phyloP scores from a whole-genome alignment of 2,888 invertebrate genomes.

The Metalampra italica region DNA sequence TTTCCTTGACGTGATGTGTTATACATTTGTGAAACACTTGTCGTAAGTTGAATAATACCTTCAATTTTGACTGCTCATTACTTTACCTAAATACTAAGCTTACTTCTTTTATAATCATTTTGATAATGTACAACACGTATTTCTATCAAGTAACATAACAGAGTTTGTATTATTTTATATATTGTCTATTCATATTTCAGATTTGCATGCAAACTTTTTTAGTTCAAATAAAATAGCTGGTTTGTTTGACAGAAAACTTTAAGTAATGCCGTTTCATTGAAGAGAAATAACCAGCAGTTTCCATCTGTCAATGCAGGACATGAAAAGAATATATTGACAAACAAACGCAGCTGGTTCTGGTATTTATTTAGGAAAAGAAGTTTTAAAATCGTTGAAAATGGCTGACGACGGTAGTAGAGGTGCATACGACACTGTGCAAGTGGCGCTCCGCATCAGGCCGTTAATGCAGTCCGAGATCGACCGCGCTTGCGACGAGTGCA shows the following conservation, averaged over 20 bases:
- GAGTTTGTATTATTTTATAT: too few species aligned
- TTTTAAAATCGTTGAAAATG: conserved; percentile 40
- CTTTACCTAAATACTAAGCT: too few species aligned
- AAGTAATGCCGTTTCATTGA: conserved; percentile 18
- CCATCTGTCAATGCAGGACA: conserved; percentile 13
- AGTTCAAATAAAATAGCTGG: conserved; percentile 3
- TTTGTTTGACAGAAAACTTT: conserved; percentile 7
- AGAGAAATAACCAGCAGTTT: conserved; percentile 22
- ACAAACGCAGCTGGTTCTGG: background rate
- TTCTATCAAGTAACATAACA: too few species aligned
- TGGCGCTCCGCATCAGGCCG: conserved; percentile 90
- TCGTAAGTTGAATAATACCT: too few species aligned
- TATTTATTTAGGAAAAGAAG: conserved; percentile 4
- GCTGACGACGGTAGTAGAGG: conserved; percentile 51
- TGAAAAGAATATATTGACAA: conserved; percentile 11
- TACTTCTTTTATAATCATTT: too few species aligned
- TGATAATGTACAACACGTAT: too few species aligned
- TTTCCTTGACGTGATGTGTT: too few species aligned
- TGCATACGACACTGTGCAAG: conserved; percentile 81
- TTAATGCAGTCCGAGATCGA: conserved; percentile 84
- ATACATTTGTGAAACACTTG: too few species aligned
- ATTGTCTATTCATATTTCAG: too few species aligned
- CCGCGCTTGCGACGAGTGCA: conserved; percentile 86
- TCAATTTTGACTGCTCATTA: too few species aligned
- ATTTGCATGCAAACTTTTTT: too few species aligned